phyloP scores from a whole-genome alignment of 2,113 vertebrate species.

The Sapajus apella region DNA sequence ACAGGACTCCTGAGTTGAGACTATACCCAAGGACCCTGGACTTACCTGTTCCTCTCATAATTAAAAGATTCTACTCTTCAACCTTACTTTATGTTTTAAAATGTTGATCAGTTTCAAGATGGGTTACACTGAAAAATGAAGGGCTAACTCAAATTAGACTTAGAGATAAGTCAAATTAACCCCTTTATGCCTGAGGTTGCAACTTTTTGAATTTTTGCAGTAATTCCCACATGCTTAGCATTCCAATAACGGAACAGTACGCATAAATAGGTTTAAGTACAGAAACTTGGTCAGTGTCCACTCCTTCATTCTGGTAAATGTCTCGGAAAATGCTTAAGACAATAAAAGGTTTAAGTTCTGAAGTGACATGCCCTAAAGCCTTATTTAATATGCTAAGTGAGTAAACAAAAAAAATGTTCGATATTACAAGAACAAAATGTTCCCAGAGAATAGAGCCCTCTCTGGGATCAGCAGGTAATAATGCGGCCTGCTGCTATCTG shows the following conservation, averaged over 20 bases:
- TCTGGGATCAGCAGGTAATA: conserved; percentile 65
- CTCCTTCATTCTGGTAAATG: not conserved
- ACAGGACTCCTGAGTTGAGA: rapidly evolving
- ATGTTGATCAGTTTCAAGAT: not conserved
- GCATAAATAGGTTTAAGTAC: not conserved
- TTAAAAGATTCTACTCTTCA: not conserved
- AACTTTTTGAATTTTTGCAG: too few species aligned
- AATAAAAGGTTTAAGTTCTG: conserved; percentile 59
- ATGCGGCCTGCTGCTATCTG: not conserved
- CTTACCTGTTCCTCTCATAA: not conserved
- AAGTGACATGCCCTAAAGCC: not conserved
- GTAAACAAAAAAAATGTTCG: conserved; percentile 71
- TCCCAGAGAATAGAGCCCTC: conserved; percentile 80
- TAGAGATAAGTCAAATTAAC: not conserved
- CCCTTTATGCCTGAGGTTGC: too few species aligned
- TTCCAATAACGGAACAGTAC: too few species aligned
- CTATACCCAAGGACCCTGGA: too few species aligned
- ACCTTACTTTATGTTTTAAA: not conserved
- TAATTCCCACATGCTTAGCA: too few species aligned
- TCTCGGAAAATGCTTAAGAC: not conserved
- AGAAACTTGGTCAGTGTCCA: not conserved
- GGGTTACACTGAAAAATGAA: not conserved
- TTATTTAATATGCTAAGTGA: conserved; percentile 84
- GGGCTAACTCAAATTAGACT: too few species aligned
- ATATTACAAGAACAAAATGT: conserved; percentile 82